A percentile compares a stretch with the other conserved stretches of the same genome.
These are phyloP conservation scores for Anticlea derivata DNA, from an alignment of 2,888 invertebrate genomes.

Conservation along the genomic window DNA sequence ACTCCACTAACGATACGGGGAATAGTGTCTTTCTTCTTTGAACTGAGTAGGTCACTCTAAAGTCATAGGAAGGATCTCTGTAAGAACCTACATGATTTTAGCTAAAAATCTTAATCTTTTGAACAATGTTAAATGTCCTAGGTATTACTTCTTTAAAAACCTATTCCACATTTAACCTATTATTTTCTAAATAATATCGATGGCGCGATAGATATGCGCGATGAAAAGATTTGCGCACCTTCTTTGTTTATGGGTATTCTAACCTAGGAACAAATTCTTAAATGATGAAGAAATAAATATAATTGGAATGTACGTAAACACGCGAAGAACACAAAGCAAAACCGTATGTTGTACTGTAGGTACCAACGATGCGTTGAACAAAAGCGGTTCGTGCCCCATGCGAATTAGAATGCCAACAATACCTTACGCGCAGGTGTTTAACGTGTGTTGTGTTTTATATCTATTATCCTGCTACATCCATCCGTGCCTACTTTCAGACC, in stretches of 20 bases:
- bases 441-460: slow-evolving; percentile 71
- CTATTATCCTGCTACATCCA: slow-evolving; percentile 70
- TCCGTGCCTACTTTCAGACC: slow-evolving; percentile 72
- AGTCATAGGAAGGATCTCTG: no score
- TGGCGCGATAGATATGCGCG: not conserved
- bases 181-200: no score
- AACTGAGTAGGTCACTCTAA: no score
- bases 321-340: slow-evolving; percentile 12
- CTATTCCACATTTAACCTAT: no score
- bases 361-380: slow-evolving; percentile 39
- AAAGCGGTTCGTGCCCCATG: slow-evolving; percentile 47
- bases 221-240: not conserved
- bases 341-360: slow-evolving; percentile 14
- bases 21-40: slow-evolving; percentile 19
- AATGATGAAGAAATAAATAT: slow-evolving; percentile 3
- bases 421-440: slow-evolving; percentile 67
- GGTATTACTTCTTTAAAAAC: no score
- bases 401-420: slow-evolving; percentile 63
- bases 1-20: no score
- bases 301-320: slow-evolving; percentile 11
- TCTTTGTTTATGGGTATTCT: no score
- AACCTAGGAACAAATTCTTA: not conserved
- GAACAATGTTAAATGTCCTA: no score
- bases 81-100: no score
- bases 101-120: no score